phyloP scores from a whole-genome alignment of 2,113 vertebrate genomes.

The Pseudopodoces humilis region DNA sequence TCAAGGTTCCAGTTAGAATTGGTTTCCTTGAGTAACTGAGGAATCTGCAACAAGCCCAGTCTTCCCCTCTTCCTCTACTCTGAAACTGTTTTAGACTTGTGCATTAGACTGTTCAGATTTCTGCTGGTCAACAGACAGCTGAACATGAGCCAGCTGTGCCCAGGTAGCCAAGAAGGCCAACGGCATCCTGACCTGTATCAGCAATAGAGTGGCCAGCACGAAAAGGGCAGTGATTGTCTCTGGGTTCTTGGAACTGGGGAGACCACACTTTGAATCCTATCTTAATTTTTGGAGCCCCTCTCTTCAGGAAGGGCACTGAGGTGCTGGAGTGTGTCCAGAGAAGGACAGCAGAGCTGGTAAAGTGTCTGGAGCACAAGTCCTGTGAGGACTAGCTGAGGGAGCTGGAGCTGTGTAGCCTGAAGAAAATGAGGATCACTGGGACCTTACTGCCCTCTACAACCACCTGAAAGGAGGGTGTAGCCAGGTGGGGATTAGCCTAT shows the following conservation, averaged over 20 bases:
- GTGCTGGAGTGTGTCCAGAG: not conserved
- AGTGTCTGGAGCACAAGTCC: not conserved
- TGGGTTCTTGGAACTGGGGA: not conserved
- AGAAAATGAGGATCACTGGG: not conserved
- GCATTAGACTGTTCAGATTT: not conserved
- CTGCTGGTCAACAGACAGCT: not conserved
- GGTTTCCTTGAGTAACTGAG: not conserved
- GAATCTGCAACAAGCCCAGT: not conserved
- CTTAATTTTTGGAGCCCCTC: not conserved
- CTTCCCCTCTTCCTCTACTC: not conserved
- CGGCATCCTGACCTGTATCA: not conserved
- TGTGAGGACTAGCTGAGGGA: not conserved
- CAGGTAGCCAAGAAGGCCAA: not conserved
- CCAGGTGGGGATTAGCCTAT: not conserved
- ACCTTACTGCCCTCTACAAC: not conserved
- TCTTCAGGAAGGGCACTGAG: not conserved
- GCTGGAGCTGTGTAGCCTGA: not conserved
- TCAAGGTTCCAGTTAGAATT: not conserved
- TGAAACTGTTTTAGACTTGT: not conserved
- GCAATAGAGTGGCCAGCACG: not conserved
- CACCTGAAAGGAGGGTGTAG: not conserved
- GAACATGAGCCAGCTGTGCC: not conserved
- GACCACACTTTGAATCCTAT: not conserved
- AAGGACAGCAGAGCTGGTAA: not conserved
- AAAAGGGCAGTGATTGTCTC: not conserved